Conservation (phyloP, 2,797 vertebrate species). For the Euthynnus affinis region DNA sequence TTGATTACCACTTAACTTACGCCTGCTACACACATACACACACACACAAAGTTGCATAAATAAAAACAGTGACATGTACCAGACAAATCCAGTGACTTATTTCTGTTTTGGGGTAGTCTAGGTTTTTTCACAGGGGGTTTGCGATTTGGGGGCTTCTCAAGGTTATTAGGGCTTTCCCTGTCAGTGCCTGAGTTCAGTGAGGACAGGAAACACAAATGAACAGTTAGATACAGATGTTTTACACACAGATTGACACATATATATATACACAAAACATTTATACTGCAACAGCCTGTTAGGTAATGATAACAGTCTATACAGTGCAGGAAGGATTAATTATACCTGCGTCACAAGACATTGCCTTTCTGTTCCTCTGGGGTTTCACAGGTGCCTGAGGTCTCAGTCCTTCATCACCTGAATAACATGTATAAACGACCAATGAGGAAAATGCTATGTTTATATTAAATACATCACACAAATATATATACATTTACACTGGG, state of each 20-base stretch:
- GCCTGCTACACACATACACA: conserved; percentile 7
- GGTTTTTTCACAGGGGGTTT: conserved; percentile 88
- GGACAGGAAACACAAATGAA: conserved; percentile 74
- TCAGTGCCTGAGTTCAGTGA: conserved; percentile 83
- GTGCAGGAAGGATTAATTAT: background rate
- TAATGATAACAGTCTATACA: background rate
- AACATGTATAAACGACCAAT: conserved; percentile 2
- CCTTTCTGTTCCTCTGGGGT: conserved; percentile 90
- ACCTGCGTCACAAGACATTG: conserved; percentile 91
- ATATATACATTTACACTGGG: no score
- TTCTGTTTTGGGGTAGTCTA: conserved; percentile 87
- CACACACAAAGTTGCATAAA: conserved; percentile 46
- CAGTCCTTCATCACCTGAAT: conserved; percentile 82
- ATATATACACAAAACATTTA: conserved; percentile 29
- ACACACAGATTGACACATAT: conserved; percentile 55
- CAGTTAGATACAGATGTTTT: conserved; percentile 67
- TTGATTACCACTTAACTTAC: conserved; percentile 8
- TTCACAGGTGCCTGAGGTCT: conserved; percentile 89
- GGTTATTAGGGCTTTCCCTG: conserved; percentile 85
- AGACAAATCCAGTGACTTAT: conserved; percentile 86
- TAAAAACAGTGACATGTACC: conserved; percentile 81
- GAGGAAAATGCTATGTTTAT: background rate
- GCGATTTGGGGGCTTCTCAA: conserved; percentile 86
- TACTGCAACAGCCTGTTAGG: background rate
- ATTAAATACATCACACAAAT: no score